phyloP scores from a whole-genome alignment of 2,113 vertebrate genomes.

The Motacilla tschutschensis region DNA sequence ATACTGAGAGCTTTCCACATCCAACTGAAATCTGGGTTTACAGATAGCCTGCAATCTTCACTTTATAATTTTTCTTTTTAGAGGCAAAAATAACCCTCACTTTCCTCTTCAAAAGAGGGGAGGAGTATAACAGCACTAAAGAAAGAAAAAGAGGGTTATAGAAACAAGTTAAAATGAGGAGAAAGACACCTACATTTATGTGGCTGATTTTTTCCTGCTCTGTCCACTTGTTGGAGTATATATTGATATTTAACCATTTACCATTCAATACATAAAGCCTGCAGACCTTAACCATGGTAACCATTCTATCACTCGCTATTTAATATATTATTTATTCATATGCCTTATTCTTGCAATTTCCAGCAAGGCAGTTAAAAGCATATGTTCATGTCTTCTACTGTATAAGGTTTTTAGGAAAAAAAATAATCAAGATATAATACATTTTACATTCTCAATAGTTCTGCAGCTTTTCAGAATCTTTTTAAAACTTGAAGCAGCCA shows the following conservation, averaged over 20 bases:
- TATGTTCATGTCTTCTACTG: background rate
- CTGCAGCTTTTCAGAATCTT: background rate
- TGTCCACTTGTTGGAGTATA: background rate
- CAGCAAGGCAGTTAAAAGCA: background rate
- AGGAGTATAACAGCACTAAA: background rate
- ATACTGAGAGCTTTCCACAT: background rate
- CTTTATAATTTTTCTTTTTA: background rate
- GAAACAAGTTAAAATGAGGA: background rate
- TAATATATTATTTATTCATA: background rate
- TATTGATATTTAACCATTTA: conserved; percentile 19
- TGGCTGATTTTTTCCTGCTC: background rate
- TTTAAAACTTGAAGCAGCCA: background rate
- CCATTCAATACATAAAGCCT: background rate
- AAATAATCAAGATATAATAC: background rate
- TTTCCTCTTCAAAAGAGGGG: background rate
- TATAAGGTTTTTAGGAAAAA: background rate
- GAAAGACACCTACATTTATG: background rate
- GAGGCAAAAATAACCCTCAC: background rate
- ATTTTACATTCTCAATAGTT: background rate
- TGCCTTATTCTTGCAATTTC: background rate
- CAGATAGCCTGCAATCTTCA: background rate
- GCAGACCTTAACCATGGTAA: conserved; percentile 20
- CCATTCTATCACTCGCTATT: background rate
- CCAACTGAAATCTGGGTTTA: background rate
- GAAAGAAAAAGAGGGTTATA: background rate